Base-by-base conservation (phyloP, 2,888 invertebrate genomes). In the Hipparchia sbordonii region DNA sequence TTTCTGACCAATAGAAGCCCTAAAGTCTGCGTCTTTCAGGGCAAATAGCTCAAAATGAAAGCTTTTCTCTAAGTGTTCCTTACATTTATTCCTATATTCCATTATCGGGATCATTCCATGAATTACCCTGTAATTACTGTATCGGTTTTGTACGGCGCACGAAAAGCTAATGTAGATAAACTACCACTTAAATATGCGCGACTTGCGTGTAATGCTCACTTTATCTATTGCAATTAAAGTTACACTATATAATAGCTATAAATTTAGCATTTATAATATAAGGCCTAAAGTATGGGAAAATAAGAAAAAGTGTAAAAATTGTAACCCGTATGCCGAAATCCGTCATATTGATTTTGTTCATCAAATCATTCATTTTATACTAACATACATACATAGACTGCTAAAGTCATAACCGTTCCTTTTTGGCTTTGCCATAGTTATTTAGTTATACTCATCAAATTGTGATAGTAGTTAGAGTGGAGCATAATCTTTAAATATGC, bases 181-280 rank as follows among this genome's bases (percentile, higher is more conserved):
- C 71, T 74, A 67, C 71, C 73, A 74, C 73, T 70, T 73, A 70
- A 73, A 54, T 61, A 57, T 66, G 69, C 73, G 70, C 67, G 70
- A 73, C 39, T 71, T 74, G 73, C 71, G 73, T 74, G 73, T 71
- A 59, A 23, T 52, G 73, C 71, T 71, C 73, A 68, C 63, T 71
- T 68, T 71, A 71, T 71, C 67, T 73, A 71, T 67, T 67, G 66
- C 62, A 73, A 73, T 73, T 81, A 87, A 84, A 62, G 61, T 7
- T 59, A 60, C 33, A 60, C 39, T 60, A 2, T 5, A 39, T 60
- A 10, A 60, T 60, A 60, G 59, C 39, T 9, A 56, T 56, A 3
- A 60, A 33, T 59, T 1, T 39, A 39, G 1, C 39, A 5, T 5
- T 0, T 1, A 23, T 39, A 39, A 39, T 39, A 1, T 39, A 39